Evolutionary conservation across 2,888 invertebrate genomes (phyloP).

Genomic region (Acanthoscelides obtectus): DNA sequence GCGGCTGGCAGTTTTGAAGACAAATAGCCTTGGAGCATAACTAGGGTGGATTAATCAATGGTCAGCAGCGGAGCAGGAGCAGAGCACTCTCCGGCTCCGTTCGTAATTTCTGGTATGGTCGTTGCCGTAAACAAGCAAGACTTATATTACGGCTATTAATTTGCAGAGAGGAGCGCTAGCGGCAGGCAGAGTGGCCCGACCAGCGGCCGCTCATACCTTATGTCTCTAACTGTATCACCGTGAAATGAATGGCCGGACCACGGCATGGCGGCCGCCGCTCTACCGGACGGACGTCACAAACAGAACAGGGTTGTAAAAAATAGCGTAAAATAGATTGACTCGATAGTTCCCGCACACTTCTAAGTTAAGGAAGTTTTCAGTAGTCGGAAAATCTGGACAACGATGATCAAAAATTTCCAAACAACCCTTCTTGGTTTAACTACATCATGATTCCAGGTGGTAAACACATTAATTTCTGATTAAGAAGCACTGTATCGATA

Average conservation of each 20-base stretch:
- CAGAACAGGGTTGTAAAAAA: not conserved
- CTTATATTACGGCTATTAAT: constrained; percentile 50
- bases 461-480: no score
- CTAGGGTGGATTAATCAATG: constrained; percentile 41
- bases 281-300: not conserved
- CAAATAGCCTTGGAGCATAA: constrained; percentile 35
- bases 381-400: no score
- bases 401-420: no score
- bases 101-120: constrained; percentile 38
- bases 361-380: no score
- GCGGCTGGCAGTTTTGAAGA: constrained; percentile 12
- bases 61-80: constrained; percentile 28
- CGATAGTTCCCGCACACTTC: no score
- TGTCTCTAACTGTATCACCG: constrained; percentile 33
- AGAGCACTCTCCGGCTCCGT: constrained; percentile 29
- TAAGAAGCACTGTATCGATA: no score
- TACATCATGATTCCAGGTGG: no score
- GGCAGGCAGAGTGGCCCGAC: constrained; percentile 16
- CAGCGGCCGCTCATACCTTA: constrained; percentile 35
- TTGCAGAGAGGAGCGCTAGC: constrained; percentile 32
- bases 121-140: constrained; percentile 42
- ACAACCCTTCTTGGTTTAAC: no score
- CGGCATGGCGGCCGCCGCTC: not conserved
- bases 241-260: not conserved
- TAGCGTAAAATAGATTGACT: not conserved